Evolutionary conservation across 2,888 invertebrate species (phyloP).

Genomic region (Scaptomyza reducta): DNA sequence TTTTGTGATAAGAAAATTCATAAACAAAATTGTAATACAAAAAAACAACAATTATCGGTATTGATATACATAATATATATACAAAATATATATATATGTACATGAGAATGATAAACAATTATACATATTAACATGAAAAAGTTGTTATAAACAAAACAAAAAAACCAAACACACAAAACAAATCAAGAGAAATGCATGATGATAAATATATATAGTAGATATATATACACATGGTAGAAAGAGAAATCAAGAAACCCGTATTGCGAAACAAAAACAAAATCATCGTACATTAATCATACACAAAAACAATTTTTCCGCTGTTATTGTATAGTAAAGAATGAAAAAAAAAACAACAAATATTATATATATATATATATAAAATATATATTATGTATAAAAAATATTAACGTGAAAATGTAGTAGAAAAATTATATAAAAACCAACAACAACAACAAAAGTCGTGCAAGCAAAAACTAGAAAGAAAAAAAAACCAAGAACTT

Average conservation of each 20-base stretch:
- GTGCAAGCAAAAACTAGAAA: slow-evolving; percentile 67
- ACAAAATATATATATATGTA: slow-evolving; percentile 62
- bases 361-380: slow-evolving; percentile 81
- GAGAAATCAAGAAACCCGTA: slow-evolving; percentile 28
- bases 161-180: slow-evolving; percentile 33
- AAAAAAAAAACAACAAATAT: slow-evolving; percentile 62
- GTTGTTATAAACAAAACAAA: slow-evolving; percentile 71
- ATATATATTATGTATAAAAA: slow-evolving; percentile 82
- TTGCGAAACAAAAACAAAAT: slow-evolving; percentile 22
- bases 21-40: slow-evolving; percentile 36
- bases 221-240: slow-evolving; percentile 10
- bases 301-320: slow-evolving; percentile 78
- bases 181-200: slow-evolving; percentile 41
- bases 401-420: slow-evolving; percentile 79
- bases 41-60: slow-evolving; percentile 77
- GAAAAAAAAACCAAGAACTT: slow-evolving; percentile 46
- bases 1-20: slow-evolving; percentile 82
- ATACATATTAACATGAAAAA: slow-evolving; percentile 79
- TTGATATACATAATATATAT: slow-evolving; percentile 82
- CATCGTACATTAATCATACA: slow-evolving; percentile 30
- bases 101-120: slow-evolving; percentile 71
- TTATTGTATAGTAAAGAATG: slow-evolving; percentile 83
- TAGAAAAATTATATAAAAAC: slow-evolving; percentile 77
- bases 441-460: slow-evolving; percentile 64
- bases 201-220: slow-evolving; percentile 23